phyloP scores from a whole-genome alignment of 30 jellyfish, hydroid and myxozoan genomes.

The Phacellophora camtschatica region DNA sequence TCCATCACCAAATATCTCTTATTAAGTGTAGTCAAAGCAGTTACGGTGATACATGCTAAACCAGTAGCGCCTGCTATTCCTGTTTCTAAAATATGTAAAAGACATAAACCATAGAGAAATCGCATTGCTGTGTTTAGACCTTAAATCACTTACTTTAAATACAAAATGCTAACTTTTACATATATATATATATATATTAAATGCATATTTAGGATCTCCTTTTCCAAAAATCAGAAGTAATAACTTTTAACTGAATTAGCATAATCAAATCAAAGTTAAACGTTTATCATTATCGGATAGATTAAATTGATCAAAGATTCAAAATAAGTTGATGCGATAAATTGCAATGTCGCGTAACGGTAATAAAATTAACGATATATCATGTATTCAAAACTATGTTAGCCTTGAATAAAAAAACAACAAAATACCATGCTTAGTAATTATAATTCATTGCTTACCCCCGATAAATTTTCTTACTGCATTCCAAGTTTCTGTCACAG shows the following conservation, averaged over 20 bases:
- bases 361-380: not conserved
- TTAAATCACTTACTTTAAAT: too few relatives aligned
- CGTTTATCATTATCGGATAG: too few relatives aligned
- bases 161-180: too few relatives aligned
- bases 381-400: not conserved
- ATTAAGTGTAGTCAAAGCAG: conserved; percentile 91
- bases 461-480: conserved; percentile 92
- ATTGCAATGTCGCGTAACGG: not conserved
- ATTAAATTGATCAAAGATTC: not conserved
- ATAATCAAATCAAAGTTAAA: too few relatives aligned
- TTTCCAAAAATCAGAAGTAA: too few relatives aligned
- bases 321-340: not conserved
- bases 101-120: too few relatives aligned
- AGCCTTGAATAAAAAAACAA: not conserved
- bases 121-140: too few relatives aligned
- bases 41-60: conserved; percentile 90
- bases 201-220: too few relatives aligned
- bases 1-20: conserved; percentile 89
- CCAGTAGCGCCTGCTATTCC: conserved; percentile 92
- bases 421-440: not conserved
- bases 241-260: not conserved
- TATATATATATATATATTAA: too few relatives aligned
- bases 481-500: conserved; percentile 98
- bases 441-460: conserved; percentile 18
- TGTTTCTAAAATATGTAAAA: conserved; percentile 75